Base-by-base conservation (phyloP, 2,113 vertebrate species). In the human (Homo sapiens) region DNA sequence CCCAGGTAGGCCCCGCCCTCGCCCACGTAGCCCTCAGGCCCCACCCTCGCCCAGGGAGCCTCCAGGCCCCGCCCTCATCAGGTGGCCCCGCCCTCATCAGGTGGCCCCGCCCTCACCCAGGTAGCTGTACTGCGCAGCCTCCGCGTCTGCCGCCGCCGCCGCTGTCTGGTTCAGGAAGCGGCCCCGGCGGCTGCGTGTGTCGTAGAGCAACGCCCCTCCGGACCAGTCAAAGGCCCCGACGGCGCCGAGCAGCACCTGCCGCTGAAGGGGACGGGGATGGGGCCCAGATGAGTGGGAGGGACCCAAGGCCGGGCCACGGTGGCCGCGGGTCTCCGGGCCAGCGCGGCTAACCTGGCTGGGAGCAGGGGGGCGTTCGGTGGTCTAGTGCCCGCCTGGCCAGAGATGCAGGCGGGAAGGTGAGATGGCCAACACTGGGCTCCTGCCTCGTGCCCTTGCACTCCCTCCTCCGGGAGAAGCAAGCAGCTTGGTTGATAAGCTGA, bases 161-260 rank as follows among this genome's bases (percentile, higher is more conserved):
- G 38, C 88, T 0, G 98, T 98, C 43, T 98, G 98, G 59, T 99
- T 99, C 55, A 99, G 95, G 97, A 99, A 99, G 98, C 79, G n/a
- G 6, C 97, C 93, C 0, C 4, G 10, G 14, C 40, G 6, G 30
- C 30, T 94, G 25, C 18, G 32, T 3, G 55, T 80, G 80, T 98
- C 32, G 35, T 98, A 99, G 5, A 99, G 66, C 80, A 99, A 85
- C 13, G 98, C 76, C 0, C 99, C 99, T 17, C 99, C 99, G 2
- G 99, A 98, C 99, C 99, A 99, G 94, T 99, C 98, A 94, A 98
- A 99, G 59, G 99, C 98, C 3, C 99, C 99, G 4, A 99, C 99
- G 0, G 98, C 98, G 1, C 99, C 99, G 16, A 99, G 98, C 72
- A 99, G 97, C 48, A 99, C 73, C 43, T 83, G 83, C 10, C 86